Evolutionary conservation across 2,113 vertebrate species (phyloP).

Genomic region (Seriola aureovittata): DNA sequence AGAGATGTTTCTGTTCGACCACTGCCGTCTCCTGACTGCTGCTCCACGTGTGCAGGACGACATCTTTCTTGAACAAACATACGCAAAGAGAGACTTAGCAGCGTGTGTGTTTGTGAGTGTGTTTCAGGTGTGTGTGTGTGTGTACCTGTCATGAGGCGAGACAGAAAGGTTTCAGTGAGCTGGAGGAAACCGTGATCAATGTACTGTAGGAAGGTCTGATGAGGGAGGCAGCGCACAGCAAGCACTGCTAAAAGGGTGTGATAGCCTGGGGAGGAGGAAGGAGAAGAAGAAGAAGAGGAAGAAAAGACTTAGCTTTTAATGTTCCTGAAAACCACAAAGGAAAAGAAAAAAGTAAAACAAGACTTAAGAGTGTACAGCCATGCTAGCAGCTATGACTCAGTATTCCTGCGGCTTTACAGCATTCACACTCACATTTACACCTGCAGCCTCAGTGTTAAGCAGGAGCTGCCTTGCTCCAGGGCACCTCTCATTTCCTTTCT

Average conservation of each 20-base stretch:
- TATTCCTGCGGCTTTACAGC: conserved; percentile 6
- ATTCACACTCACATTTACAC: conserved; percentile 18
- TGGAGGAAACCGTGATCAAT: conserved; percentile 89
- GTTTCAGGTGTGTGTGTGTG: neutral
- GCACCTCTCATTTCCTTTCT: neutral
- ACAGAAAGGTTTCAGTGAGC: conserved; percentile 89
- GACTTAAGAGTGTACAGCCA: neutral
- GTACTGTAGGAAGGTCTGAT: conserved; percentile 91
- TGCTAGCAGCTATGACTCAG: neutral
- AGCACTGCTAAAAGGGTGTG: conserved; percentile 89
- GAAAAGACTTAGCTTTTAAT: neutral
- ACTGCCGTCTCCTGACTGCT: too few relatives aligned
- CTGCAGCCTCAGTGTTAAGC: neutral
- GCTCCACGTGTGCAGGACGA: too few relatives aligned
- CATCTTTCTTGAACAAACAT: neutral
- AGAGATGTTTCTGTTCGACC: too few relatives aligned
- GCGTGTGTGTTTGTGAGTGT: neutral
- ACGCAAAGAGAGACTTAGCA: too few relatives aligned
- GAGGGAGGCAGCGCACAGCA: conserved; percentile 90
- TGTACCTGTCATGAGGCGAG: conserved; percentile 89
- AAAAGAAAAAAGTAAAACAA: neutral
- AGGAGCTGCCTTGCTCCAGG: neutral
- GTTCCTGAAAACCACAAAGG: neutral
- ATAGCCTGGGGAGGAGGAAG: conserved; percentile 85
- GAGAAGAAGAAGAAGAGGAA: neutral